These are phyloP conservation scores for Menidia menidia DNA, from an alignment of 2,797 vertebrate genomes.

Conservation along the genomic window DNA sequence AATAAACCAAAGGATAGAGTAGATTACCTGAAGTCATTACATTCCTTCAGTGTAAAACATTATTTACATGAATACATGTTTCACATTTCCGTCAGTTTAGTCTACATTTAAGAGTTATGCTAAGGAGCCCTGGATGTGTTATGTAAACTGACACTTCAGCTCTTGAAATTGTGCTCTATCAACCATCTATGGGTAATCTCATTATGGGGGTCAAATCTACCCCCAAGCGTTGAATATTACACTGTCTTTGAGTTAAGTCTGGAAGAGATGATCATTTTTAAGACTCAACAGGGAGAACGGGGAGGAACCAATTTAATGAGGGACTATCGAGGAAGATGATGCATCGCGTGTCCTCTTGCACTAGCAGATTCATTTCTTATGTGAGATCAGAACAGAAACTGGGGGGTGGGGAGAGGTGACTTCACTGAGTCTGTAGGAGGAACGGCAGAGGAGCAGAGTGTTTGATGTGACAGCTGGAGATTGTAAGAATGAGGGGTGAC, in stretches of 20 bases:
- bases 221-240: conserved; percentile 1
- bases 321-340: conserved; percentile 10
- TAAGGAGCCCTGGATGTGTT: background rate
- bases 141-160: background rate
- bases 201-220: background rate
- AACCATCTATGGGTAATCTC: background rate
- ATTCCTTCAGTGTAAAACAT: background rate
- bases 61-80: background rate
- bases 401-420: conserved; percentile 18
- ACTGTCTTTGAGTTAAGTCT: background rate
- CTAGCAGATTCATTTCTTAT: conserved; percentile 46
- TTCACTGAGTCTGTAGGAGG: conserved; percentile 41
- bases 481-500: conserved; percentile 85
- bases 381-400: conserved; percentile 34
- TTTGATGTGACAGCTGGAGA: conserved; percentile 88
- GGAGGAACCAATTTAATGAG: background rate
- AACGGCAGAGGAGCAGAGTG: conserved; percentile 59
- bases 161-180: background rate
- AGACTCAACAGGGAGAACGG: conserved; percentile 7
- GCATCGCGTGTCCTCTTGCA: conserved; percentile 20
- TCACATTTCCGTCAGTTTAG: background rate
- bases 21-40: background rate
- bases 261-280: background rate
- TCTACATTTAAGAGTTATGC: background rate
- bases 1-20: background rate